A percentile compares a stretch with the other conserved stretches of the same genome.
Conservation (phyloP, 2,113 vertebrate species). For the Oreotrochilus melanogaster region DNA sequence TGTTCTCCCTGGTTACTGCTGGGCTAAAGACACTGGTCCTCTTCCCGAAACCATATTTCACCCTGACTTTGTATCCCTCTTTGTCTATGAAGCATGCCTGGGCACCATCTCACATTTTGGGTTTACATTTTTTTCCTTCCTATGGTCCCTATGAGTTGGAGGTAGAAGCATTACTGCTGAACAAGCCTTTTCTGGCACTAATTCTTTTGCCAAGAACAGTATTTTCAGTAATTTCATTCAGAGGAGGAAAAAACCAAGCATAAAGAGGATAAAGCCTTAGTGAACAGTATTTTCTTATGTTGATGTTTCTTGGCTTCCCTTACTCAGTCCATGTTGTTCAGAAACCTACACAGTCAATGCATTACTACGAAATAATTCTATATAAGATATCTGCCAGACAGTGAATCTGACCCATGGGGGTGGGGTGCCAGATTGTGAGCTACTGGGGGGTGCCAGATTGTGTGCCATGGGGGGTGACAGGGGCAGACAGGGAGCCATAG, state of each 20-base stretch:
- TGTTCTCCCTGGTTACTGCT: neutral
- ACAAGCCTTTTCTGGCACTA: neutral
- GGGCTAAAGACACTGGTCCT: neutral
- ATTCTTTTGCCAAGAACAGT: neutral
- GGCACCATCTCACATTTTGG: neutral
- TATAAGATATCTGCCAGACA: no score
- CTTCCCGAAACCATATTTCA: neutral
- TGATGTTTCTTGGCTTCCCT: neutral
- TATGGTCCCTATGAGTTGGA: neutral
- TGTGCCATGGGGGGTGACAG: no score
- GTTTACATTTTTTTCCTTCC: neutral
- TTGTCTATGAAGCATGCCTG: rapidly evolving
- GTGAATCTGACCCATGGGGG: no score
- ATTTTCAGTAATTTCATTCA: neutral
- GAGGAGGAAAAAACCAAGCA: neutral
- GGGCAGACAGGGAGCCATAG: no score
- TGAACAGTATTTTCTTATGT: neutral
- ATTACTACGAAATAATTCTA: neutral
- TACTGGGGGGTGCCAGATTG: no score
- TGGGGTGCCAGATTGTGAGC: no score
- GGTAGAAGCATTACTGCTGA: neutral
- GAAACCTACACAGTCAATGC: neutral
- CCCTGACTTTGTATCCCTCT: neutral
- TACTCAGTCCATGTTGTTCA: neutral
- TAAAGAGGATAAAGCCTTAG: neutral